Evolutionary conservation across 2,797 vertebrate genomes (phyloP), one percentile per base, ranked within the genome.

Genomic region (Acropternis orthonyx): DNA sequence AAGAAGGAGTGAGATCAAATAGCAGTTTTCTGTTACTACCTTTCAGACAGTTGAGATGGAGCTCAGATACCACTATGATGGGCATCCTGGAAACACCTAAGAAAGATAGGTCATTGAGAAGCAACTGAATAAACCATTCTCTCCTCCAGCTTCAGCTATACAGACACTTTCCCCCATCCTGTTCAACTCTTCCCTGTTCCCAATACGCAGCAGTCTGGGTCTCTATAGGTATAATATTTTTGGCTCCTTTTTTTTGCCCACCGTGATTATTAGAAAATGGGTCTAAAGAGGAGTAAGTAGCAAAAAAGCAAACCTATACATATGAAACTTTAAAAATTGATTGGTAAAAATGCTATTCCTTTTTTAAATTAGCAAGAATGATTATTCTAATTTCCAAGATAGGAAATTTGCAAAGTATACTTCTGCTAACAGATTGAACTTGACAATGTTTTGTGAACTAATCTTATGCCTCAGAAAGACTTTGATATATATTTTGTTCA

Each of bases 41-140:
- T 93, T 96, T 88, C 95, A 97, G 95, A 94, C 90, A 92, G 94
- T 30, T 95, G 86, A 96, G 90, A 85, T 92, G 77, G 61, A 94
- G 80, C 90, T 96, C 89, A 95, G 92, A 95, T 85, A 85, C 76
- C 79, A 73, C 88, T 86, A 93, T 71, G 68, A 96, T 93, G 94
- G 88, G 80, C 88, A 92, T 87, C 75, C 88, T 91, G 89, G 72
- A 88, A 96, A 95, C 83, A 90, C 68, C 78, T 89, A 89, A 89
- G 89, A 90, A 93, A 93, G 84, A 85, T 0, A 94, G 91, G 80
- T 89, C 78, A 95, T 20, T 92, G 56, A 81, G 80, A 94, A 93
- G 91, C 71, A 94, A 77, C 85, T 82, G 87, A 95, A 95, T 90
- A 96, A 92, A 94, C 77, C 65, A 85, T 71, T 93, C 82, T 85